Percentiles rank a stretch among this genome's conserved stretches.
phyloP scores from a whole-genome alignment of 2,113 vertebrate genomes.

The Paralichthys olivaceus region DNA sequence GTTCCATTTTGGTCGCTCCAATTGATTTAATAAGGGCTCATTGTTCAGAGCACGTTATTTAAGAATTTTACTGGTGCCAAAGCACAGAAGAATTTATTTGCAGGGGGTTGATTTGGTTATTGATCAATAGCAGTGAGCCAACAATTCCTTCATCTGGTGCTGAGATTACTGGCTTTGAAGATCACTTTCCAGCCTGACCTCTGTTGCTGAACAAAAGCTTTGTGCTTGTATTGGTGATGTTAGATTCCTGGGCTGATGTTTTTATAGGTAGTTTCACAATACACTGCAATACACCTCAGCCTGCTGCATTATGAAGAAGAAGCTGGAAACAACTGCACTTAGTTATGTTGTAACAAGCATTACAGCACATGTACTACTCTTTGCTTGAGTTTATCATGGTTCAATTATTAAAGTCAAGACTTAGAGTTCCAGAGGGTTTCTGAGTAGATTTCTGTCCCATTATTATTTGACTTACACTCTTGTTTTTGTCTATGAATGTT shows the following conservation, averaged over 20 bases:
- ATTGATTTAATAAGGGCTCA: not conserved
- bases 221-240: not conserved
- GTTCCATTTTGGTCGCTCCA: slow-evolving; percentile 1
- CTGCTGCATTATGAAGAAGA: not conserved
- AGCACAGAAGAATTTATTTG: slow-evolving; percentile 6
- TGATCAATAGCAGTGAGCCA: slow-evolving; percentile 31
- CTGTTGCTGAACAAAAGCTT: not conserved
- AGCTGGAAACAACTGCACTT: not conserved
- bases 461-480: not conserved
- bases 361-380: not conserved
- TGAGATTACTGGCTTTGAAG: slow-evolving; percentile 25
- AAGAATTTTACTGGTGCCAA: not conserved
- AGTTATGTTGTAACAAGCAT: not conserved
- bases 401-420: not conserved
- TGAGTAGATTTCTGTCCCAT: no score
- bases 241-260: not conserved
- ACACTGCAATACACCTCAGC: not conserved
- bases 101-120: not conserved
- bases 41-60: not conserved
- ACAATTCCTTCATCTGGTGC: slow-evolving; percentile 7
- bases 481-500: not conserved
- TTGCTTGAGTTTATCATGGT: not conserved
- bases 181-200: not conserved
- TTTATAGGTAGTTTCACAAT: not conserved
- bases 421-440: not conserved